Conservation (phyloP, 2,888 invertebrate genomes). For the Pterobdella sp. region DNA sequence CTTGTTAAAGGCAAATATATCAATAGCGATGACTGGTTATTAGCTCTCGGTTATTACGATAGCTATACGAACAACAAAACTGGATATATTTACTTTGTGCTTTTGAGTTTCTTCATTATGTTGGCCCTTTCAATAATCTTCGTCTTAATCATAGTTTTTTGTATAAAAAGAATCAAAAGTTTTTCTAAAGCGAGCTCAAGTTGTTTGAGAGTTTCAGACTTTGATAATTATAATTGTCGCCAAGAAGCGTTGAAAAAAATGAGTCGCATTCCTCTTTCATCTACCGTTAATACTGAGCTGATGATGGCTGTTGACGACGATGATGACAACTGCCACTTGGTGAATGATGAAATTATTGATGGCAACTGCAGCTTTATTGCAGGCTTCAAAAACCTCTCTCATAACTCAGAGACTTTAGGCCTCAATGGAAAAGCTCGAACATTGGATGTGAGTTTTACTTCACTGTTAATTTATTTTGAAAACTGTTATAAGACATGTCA, state of each 20-base stretch:
- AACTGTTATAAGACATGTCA: too few relatives aligned
- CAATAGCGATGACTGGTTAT: conserved; percentile 15
- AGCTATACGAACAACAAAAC: background rate
- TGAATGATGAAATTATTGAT: background rate
- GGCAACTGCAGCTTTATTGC: background rate
- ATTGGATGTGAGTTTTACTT: background rate
- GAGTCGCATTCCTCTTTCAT: background rate
- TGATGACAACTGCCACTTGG: background rate
- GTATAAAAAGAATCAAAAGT: background rate
- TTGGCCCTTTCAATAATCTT: background rate
- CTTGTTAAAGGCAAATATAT: conserved; percentile 20
- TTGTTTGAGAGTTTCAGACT: background rate
- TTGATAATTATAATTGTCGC: background rate
- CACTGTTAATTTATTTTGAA: too few relatives aligned
- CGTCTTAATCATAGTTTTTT: background rate
- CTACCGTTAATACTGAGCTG: background rate
- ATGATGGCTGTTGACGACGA: background rate
- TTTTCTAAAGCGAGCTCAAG: background rate
- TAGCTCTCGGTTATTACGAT: conserved; percentile 23
- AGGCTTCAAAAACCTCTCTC: background rate
- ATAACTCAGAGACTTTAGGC: background rate
- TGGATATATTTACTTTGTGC: background rate
- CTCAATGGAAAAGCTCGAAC: background rate
- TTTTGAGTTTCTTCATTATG: background rate
- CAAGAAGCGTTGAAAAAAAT: background rate